Evolutionary conservation across 2,113 vertebrate genomes (phyloP).

Genomic region (Theristicus caerulescens): DNA sequence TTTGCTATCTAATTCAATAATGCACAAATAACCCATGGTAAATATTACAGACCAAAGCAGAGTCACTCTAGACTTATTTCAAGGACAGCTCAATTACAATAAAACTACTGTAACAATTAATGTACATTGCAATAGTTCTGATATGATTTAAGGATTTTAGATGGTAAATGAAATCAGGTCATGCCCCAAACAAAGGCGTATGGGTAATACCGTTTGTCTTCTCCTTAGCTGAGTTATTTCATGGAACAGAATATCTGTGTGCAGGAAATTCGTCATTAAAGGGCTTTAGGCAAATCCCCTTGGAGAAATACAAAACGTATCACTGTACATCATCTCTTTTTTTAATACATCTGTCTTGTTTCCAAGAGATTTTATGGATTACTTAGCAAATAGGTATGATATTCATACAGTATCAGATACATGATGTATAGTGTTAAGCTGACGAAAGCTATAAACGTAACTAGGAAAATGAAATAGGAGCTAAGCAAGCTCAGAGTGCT

Average conservation of each 20-base stretch:
- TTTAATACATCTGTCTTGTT: neutral
- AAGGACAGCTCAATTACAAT: neutral
- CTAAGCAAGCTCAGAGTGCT: neutral
- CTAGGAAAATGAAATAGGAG: neutral
- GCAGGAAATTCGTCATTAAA: neutral
- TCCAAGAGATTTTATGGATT: neutral
- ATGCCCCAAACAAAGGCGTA: neutral
- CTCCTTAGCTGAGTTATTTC: neutral
- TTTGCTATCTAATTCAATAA: neutral
- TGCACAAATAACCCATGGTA: neutral
- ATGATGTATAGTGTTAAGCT: neutral
- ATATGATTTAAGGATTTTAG: neutral
- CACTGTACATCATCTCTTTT: neutral
- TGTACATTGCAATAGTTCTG: neutral
- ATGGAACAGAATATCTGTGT: neutral
- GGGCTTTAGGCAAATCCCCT: neutral
- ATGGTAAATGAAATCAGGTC: neutral
- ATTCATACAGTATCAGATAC: neutral
- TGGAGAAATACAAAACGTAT: neutral
- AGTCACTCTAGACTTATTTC: neutral
- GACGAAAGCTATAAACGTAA: neutral
- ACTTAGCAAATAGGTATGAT: neutral
- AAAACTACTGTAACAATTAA: neutral
- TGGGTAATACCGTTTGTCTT: neutral
- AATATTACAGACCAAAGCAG: neutral